Base-by-base conservation (phyloP, 2,888 invertebrate species). In the Chaitophorus viminalis region DNA sequence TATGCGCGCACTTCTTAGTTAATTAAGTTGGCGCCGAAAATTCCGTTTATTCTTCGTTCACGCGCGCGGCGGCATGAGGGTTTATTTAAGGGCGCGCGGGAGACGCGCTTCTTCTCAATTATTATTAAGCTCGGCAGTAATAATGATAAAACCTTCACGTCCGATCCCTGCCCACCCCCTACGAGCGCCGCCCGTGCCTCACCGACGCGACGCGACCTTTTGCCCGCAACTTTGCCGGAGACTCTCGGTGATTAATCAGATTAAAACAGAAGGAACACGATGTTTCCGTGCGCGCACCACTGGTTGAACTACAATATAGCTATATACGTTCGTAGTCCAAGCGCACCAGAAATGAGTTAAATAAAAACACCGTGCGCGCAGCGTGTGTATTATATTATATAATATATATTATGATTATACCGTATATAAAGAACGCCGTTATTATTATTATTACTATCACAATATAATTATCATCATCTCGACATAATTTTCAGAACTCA, bases 21-120 rank as follows among this genome's bases (percentile, higher is more conserved):
- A 76, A 84, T 84, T 84, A 84, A 84, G 84, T 84, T 76, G 36
- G 65, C 36, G 65, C 36, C 84, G 84, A 83, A 75, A 83, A 74
- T 76, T 31, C 65, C 84, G 84, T 76, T 76, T 76, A 76, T 84
- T 75, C 82, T 36, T 52, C 54, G 17, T 39, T 60, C 29, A 25
- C 76, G 5, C 21, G 21, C 33, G 36, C 65, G 60, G 52, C 60
- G 33, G 46, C 65, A 60, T 6, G 79, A 65, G 79, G 79, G 65
- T 60, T 79, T 60, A 60, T 79, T 54, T 79, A 79, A 79, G 14
- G 46, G 33, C 31, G 39, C 68, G 60, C 14, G 29, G 77, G 60
- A 4, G n/a, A 39, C 60, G 21, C 18, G 82, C 74, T 82, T 82
- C 74, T 82, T 82, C 82, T 82, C 82, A 82, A 84, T 84, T 84